A percentile compares a stretch with the other conserved stretches of the same genome.
These are phyloP conservation scores for Drosophila heteroneura DNA, from an alignment of 2,888 invertebrate genomes.

Conservation along the genomic window DNA sequence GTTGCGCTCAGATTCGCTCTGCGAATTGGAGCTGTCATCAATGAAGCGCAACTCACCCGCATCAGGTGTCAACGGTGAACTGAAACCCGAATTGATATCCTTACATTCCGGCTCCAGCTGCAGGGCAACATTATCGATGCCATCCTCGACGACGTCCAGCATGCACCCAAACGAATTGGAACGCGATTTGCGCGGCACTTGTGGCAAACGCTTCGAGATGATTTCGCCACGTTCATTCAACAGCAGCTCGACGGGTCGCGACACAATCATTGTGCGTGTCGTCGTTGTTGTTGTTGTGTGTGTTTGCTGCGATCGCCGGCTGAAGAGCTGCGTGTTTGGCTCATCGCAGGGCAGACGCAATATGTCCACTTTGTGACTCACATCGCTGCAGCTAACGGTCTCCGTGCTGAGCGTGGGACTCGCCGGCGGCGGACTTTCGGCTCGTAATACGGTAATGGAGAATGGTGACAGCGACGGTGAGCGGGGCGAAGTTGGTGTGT, in stretches of 20 bases:
- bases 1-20: slow-evolving; percentile 82
- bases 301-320: slow-evolving; percentile 77
- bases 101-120: slow-evolving; percentile 23
- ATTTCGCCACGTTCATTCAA: slow-evolving; percentile 83
- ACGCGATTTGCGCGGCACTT: slow-evolving; percentile 68
- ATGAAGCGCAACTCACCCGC: slow-evolving; percentile 82
- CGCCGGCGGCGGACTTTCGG: slow-evolving; percentile 62
- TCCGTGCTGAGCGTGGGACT: slow-evolving; percentile 67
- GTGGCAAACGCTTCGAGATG: slow-evolving; percentile 64
- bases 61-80: slow-evolving; percentile 60
- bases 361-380: slow-evolving; percentile 72
- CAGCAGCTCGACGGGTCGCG: slow-evolving; percentile 78
- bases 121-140: slow-evolving; percentile 45
- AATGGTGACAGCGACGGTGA: slow-evolving; percentile 71
- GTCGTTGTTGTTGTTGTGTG: slow-evolving; percentile 82
- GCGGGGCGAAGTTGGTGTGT: slow-evolving; percentile 56
- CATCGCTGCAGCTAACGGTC: slow-evolving; percentile 73
- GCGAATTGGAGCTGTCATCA: slow-evolving; percentile 84
- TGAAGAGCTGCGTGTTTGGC: slow-evolving; percentile 49
- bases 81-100: slow-evolving; percentile 43
- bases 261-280: slow-evolving; percentile 78
- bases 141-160: slow-evolving; percentile 68
- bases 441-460: slow-evolving; percentile 48
- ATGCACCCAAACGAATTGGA: slow-evolving; percentile 84
- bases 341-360: slow-evolving; percentile 65